These are phyloP conservation scores for Nomada fucata DNA, from an alignment of 2,888 invertebrate genomes.

Conservation along the genomic window DNA sequence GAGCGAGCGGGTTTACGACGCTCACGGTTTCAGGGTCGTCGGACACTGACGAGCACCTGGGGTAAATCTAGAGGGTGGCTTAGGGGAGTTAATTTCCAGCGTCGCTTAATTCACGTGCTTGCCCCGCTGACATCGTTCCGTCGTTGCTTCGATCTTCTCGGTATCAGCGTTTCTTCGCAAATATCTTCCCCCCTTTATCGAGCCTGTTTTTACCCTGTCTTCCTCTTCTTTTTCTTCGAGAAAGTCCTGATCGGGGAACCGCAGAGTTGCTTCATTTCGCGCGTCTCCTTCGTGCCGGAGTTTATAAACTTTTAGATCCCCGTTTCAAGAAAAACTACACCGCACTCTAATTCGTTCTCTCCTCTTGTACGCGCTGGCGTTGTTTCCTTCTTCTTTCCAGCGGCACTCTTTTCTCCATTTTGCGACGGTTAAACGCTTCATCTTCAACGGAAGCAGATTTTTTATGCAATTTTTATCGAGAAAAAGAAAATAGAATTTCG, in stretches of 20 bases:
- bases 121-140: slow-evolving; percentile 71
- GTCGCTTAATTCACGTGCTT: slow-evolving; percentile 72
- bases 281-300: background rate
- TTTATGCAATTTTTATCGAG: no score
- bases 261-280: background rate
- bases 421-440: no score
- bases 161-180: background rate
- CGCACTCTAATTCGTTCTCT: background rate
- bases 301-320: slow-evolving; percentile 1
- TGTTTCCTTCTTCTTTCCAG: background rate
- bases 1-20: slow-evolving; percentile 70
- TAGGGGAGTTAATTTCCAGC: slow-evolving; percentile 73
- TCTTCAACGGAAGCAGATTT: no score
- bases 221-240: background rate
- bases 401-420: no score
- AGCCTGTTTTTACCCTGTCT: no score
- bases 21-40: slow-evolving; percentile 72
- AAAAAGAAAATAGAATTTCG: no score
- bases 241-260: background rate
- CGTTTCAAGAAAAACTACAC: background rate
- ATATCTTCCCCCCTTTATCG: background rate
- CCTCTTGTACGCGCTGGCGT: background rate
- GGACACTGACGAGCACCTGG: slow-evolving; percentile 74
- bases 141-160: slow-evolving; percentile 51
- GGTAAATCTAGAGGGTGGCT: slow-evolving; percentile 71